Evolutionary conservation across 2,888 invertebrate genomes (phyloP).

Genomic region (Elysia crispata): DNA sequence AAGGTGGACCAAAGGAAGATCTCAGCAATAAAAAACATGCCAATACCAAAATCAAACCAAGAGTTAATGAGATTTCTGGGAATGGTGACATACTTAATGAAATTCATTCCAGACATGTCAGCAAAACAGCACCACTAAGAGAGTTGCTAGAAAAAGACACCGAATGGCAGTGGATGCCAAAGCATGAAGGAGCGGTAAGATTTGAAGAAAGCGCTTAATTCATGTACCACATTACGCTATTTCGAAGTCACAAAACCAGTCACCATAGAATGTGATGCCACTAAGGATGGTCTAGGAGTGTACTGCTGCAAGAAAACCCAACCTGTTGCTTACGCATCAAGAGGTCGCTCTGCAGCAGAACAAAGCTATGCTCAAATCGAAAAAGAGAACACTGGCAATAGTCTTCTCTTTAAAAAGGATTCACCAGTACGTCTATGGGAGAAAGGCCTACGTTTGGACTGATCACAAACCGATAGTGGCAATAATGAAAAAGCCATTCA

Average conservation of each 20-base stretch:
- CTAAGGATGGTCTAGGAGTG: background rate
- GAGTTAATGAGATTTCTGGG: background rate
- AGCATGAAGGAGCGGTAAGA: no score
- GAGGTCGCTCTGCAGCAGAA: background rate
- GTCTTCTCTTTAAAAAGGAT: background rate
- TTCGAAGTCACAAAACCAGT: background rate
- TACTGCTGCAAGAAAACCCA: background rate
- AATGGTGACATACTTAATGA: background rate
- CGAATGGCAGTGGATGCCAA: background rate
- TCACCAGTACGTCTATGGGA: constrained; percentile 41
- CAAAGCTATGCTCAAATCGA: background rate
- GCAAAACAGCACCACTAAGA: background rate
- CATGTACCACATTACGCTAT: background rate
- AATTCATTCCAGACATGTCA: background rate
- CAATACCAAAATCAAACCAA: background rate
- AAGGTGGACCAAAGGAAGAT: no score
- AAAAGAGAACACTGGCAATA: constrained; percentile 22
- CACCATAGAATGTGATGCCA: background rate
- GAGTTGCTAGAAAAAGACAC: no score
- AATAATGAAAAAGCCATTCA: constrained; percentile 37
- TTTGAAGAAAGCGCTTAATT: no score
- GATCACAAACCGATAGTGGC: constrained; percentile 47
- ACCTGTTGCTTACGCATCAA: constrained; percentile 6
- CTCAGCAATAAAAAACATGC: no score
- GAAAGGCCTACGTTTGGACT: constrained; percentile 25